Percentiles rank a stretch among this genome's conserved stretches.
Evolutionary conservation across 1,140 invertebrate genomes (phyloP).

Genomic region (Ladona fulva): DNA sequence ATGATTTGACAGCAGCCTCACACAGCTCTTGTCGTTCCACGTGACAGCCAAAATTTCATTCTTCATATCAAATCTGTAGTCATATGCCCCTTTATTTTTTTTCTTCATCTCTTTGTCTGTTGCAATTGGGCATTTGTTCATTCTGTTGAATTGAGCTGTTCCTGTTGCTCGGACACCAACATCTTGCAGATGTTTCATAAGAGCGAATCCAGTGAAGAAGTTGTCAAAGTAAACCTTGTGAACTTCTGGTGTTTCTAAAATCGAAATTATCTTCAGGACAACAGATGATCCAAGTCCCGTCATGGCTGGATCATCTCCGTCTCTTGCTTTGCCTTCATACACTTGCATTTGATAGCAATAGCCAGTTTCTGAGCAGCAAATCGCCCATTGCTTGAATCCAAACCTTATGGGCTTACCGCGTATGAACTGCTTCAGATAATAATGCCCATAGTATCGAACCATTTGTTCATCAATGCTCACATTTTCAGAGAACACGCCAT

Average conservation of each 20-base stretch:
- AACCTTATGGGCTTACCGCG: background rate
- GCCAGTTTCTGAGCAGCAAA: constrained; percentile 10
- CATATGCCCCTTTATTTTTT: background rate
- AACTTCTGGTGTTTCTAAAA: background rate
- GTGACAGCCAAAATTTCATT: no score
- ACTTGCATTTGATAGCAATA: background rate
- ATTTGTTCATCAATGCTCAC: no score
- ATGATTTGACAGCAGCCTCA: no score
- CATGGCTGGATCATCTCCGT: background rate
- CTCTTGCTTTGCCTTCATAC: background rate
- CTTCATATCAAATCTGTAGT: no score
- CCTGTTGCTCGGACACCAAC: background rate
- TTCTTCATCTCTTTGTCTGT: constrained; percentile 10
- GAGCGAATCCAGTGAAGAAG: background rate
- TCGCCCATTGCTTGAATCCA: constrained; percentile 7
- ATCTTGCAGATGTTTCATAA: constrained; percentile 11
- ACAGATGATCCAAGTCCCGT: background rate
- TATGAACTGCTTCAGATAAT: constrained; percentile 4
- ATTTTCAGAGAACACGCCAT: no score
- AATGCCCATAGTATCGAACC: no score
- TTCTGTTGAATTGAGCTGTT: background rate
- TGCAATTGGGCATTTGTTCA: background rate
- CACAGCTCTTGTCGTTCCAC: no score
- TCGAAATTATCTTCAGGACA: constrained; percentile 6
- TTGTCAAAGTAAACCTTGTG: background rate